Percentiles rank a stretch among this genome's conserved stretches.
Conservation (phyloP, 1,140 invertebrate species). For the Panulirus ornatus region DNA sequence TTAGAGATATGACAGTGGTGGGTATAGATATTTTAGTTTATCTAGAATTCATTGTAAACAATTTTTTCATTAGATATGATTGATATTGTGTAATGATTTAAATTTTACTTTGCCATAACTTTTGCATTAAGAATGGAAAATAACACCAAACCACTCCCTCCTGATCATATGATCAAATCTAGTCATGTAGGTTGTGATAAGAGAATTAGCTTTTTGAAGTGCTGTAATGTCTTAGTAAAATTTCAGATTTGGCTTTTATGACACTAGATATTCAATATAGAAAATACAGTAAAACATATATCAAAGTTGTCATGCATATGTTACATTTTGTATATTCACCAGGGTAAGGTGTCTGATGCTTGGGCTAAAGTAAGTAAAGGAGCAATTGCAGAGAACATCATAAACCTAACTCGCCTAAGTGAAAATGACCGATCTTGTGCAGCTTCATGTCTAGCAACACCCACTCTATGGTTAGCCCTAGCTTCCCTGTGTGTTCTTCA, state of each 20-base stretch:
- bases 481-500: constrained; percentile 95
- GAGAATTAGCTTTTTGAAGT: too few relatives aligned
- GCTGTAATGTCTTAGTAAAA: too few relatives aligned
- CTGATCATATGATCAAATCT: too few relatives aligned
- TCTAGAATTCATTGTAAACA: not conserved
- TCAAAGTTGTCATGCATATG: not conserved
- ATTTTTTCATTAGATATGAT: not conserved
- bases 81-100: not conserved
- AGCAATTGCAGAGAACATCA: constrained; percentile 93
- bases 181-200: too few relatives aligned
- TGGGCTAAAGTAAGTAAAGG: constrained; percentile 94
- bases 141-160: too few relatives aligned
- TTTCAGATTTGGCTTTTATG: not conserved
- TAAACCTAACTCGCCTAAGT: constrained; percentile 89
- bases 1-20: constrained; percentile 95
- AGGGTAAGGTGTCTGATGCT: constrained; percentile 90
- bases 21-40: constrained; percentile 76
- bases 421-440: constrained; percentile 86
- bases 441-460: constrained; percentile 86
- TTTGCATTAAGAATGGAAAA: too few relatives aligned
- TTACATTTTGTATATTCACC: constrained; percentile 73
- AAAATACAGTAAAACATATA: not conserved
- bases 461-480: constrained; percentile 94
- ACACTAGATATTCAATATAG: not conserved
- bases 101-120: too few relatives aligned